A percentile compares a stretch with the other conserved stretches of the same genome.
phyloP scores from a whole-genome alignment of 2,888 invertebrate species.

The Aspidiotus rigidus region DNA sequence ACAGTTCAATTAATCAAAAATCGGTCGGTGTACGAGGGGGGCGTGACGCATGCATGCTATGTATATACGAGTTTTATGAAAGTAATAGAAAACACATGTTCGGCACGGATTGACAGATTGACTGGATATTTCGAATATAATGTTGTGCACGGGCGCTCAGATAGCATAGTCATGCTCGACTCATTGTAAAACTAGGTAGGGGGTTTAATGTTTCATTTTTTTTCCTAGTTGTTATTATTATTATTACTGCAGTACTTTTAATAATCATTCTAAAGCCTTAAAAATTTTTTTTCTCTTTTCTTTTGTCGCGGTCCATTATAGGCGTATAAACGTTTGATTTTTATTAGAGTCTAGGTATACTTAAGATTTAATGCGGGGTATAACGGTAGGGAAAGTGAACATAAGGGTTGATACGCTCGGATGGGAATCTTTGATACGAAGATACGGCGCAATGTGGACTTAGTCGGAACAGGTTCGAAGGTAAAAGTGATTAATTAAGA shows the following conservation, averaged over 20 bases:
- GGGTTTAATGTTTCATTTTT: slow-evolving; percentile 29
- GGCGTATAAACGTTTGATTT: no score
- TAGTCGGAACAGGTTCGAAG: no score
- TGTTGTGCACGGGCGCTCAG: neutral
- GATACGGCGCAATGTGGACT: no score
- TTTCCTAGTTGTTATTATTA: slow-evolving; percentile 8
- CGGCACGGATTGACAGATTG: slow-evolving; percentile 31
- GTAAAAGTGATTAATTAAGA: no score
- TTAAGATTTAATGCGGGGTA: no score
- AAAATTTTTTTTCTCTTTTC: no score
- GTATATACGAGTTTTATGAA: neutral
- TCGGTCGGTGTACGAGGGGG: slow-evolving; percentile 11
- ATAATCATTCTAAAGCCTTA: no score
- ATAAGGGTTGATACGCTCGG: no score
- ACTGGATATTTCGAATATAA: slow-evolving; percentile 28
- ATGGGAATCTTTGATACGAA: no score
- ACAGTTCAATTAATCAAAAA: slow-evolving; percentile 34
- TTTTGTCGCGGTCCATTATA: no score
- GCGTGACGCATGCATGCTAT: slow-evolving; percentile 21
- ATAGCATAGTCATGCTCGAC: slow-evolving; percentile 32
- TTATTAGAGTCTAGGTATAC: no score
- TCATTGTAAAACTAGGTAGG: slow-evolving; percentile 32
- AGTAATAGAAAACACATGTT: slow-evolving; percentile 29
- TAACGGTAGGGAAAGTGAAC: no score
- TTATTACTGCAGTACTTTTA: neutral